Conservation (phyloP, 2,113 vertebrate genomes). For the Sylvietta virens region DNA sequence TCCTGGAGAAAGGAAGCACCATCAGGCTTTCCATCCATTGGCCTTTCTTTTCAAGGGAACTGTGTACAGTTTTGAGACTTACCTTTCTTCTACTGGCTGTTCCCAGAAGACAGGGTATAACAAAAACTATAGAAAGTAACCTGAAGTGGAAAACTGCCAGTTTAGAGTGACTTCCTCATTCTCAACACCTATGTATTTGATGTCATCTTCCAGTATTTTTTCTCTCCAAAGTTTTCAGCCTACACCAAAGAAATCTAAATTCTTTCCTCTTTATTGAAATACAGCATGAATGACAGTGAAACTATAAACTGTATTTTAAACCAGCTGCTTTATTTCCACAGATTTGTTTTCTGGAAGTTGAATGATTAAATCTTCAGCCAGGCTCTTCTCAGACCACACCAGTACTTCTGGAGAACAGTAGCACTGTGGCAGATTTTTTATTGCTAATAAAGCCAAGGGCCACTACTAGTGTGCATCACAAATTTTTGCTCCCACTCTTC, state of each 20-base stretch:
- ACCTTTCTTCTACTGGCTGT: not conserved
- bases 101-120: not conserved
- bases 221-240: not conserved
- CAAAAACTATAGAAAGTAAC: not conserved
- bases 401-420: not conserved
- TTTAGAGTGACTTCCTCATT: not conserved
- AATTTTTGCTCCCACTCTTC: not conserved
- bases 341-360: rapidly evolving
- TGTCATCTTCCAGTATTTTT: not conserved
- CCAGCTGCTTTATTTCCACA: not conserved
- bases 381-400: not conserved
- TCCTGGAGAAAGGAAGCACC: not conserved
- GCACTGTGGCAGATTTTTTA: not conserved
- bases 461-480: not conserved
- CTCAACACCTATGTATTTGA: not conserved
- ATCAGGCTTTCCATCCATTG: not conserved
- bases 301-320: not conserved
- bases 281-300: not conserved
- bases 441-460: not conserved
- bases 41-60: not conserved
- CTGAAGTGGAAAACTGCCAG: not conserved
- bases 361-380: not conserved
- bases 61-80: not conserved
- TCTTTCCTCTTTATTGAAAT: not conserved
- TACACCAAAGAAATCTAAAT: not conserved